Evolutionary conservation across 92 coral and sea anemone species (phyloP).

Genomic region (Actinernus sp.): DNA sequence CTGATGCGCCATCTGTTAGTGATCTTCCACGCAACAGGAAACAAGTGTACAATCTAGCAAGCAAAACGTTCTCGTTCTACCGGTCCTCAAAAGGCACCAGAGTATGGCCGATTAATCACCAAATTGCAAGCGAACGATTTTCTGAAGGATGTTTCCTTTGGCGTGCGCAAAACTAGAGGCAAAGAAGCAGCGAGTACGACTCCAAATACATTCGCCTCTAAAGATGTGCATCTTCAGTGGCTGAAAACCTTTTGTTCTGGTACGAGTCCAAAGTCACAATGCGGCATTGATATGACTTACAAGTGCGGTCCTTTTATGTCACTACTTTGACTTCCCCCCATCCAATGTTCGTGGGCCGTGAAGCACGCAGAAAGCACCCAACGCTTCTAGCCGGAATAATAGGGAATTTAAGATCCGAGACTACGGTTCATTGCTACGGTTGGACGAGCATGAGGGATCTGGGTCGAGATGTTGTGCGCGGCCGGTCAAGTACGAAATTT

Average conservation of each 20-base stretch:
- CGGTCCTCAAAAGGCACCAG: constrained; percentile 51
- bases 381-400: constrained; percentile 44
- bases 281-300: constrained; percentile 58
- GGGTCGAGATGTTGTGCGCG: too few species aligned
- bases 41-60: constrained; percentile 57
- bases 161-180: constrained; percentile 17
- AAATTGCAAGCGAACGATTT: constrained; percentile 40
- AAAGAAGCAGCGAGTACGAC: constrained; percentile 18
- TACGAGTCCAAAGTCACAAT: constrained; percentile 3
- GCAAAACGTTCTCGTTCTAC: constrained; percentile 49
- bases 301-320: constrained; percentile 60
- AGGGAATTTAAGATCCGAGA: too few species aligned
- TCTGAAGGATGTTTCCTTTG: constrained; percentile 40
- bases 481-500: too few species aligned
- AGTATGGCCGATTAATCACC: constrained; percentile 47
- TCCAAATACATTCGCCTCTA: constrained; percentile 58
- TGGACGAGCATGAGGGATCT: too few species aligned
- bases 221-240: constrained; percentile 41
- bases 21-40: constrained; percentile 56
- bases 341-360: constrained; percentile 59
- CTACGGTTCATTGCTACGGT: too few species aligned
- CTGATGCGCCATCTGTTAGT: constrained; percentile 39
- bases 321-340: constrained; percentile 66
- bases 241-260: constrained; percentile 47
- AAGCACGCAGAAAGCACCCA: constrained; percentile 36